Percentiles rank a stretch among this genome's conserved stretches.
phyloP scores from a whole-genome alignment of 2,888 invertebrate species.

The Diabrotica balteata region DNA sequence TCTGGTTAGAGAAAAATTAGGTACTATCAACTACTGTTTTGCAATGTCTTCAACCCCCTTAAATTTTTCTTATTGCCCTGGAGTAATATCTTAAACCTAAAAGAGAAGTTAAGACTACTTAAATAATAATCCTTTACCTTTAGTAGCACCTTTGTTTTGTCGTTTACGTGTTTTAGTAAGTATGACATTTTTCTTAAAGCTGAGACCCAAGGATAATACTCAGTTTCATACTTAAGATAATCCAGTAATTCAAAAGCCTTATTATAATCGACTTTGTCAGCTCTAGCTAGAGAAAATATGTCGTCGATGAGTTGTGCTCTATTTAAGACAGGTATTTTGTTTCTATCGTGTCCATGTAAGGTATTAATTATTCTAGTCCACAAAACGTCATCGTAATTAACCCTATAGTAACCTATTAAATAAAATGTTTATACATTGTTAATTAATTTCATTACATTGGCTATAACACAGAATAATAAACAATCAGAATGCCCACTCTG shows the following conservation, averaged over 20 bases:
- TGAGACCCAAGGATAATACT: constrained; percentile 80
- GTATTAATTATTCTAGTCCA: constrained; percentile 63
- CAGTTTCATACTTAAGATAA: constrained; percentile 72
- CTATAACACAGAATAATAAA: too few relatives aligned
- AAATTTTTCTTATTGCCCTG: too few relatives aligned
- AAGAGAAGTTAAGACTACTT: too few relatives aligned
- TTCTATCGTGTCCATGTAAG: constrained; percentile 58
- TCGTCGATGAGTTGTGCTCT: constrained; percentile 84
- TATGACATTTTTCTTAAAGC: constrained; percentile 63
- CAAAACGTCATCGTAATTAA: constrained; percentile 68
- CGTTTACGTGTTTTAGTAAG: constrained; percentile 29
- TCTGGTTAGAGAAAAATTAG: too few relatives aligned
- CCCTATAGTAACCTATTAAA: constrained; percentile 69
- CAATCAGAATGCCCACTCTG: too few relatives aligned
- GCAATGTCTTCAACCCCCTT: too few relatives aligned
- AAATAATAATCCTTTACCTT: too few relatives aligned
- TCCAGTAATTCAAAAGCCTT: constrained; percentile 70
- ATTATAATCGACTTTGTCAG: constrained; percentile 66
- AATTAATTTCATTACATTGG: too few relatives aligned
- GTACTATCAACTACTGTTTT: too few relatives aligned
- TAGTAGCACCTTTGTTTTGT: neutral
- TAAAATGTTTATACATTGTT: neutral
- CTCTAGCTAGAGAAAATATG: constrained; percentile 73
- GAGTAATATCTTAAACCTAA: too few relatives aligned
- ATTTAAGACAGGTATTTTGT: constrained; percentile 70